Evolutionary conservation across 1,140 invertebrate genomes (phyloP).

Genomic region (Pomacea maculata): DNA sequence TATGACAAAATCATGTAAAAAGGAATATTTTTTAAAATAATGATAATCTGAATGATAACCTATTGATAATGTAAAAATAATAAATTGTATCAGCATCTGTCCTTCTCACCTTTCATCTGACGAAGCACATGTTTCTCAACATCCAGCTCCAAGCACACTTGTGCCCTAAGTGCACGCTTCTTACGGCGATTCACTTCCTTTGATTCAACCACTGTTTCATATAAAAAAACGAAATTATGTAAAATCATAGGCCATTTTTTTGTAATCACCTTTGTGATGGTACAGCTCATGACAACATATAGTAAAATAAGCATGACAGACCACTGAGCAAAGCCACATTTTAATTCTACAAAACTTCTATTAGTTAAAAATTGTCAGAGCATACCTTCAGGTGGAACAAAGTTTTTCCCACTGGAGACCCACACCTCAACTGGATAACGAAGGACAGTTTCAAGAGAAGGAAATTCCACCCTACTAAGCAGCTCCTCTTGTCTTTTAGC

Average conservation of each 20-base stretch:
- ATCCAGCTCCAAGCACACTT: constrained; percentile 61
- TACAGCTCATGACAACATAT: not conserved
- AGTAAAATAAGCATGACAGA: constrained; percentile 1
- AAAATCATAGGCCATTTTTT: not conserved
- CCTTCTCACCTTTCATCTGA: constrained; percentile 61
- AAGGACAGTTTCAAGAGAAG: constrained; percentile 58
- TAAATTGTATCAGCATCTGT: not conserved
- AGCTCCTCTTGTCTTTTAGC: constrained; percentile 42
- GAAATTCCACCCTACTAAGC: constrained; percentile 48
- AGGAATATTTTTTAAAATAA: not conserved
- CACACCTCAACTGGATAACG: constrained; percentile 65
- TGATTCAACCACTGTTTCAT: constrained; percentile 53
- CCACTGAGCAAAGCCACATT: no score
- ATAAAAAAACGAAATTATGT: not conserved
- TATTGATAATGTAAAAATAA: not conserved
- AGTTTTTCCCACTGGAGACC: constrained; percentile 63
- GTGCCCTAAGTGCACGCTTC: constrained; percentile 50
- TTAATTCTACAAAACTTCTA: not conserved
- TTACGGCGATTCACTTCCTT: constrained; percentile 57
- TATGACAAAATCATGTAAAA: not conserved
- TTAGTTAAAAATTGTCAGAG: not conserved
- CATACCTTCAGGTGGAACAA: constrained; percentile 60
- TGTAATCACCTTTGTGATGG: not conserved
- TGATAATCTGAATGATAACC: not conserved
- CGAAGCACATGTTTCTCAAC: constrained; percentile 64